phyloP scores from a whole-genome alignment of 2,888 invertebrate species.

The Calameuta filiformis region DNA sequence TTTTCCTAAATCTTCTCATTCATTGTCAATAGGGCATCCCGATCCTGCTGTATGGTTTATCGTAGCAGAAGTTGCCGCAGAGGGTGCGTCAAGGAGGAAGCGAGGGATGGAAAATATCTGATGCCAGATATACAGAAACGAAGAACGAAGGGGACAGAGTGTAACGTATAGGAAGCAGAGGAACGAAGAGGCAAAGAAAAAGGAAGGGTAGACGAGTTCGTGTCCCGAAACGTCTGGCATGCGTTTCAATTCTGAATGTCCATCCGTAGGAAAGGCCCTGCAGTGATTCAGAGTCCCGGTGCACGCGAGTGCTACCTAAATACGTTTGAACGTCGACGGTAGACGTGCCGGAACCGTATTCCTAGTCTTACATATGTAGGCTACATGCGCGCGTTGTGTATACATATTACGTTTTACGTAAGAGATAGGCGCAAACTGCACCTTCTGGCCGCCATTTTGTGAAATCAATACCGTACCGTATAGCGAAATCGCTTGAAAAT shows the following conservation, averaged over 20 bases:
- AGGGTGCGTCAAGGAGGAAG: background rate
- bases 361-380: background rate
- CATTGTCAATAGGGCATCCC: background rate
- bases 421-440: background rate
- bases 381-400: background rate
- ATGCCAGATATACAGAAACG: background rate
- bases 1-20: background rate
- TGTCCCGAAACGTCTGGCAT: background rate
- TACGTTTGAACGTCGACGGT: slow-evolving; percentile 1
- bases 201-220: background rate
- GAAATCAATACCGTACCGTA: background rate
- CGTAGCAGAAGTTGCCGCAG: background rate
- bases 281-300: slow-evolving; percentile 29
- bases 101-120: background rate
- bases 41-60: background rate
- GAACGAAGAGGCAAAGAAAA: background rate
- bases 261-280: background rate
- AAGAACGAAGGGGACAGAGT: background rate
- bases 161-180: too few species aligned
- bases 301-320: slow-evolving; percentile 26
- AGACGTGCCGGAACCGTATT: background rate
- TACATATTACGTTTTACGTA: background rate
- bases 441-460: background rate
- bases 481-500: background rate
- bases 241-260: background rate